Evolutionary conservation across 2,113 vertebrate genomes (phyloP), one percentile per base, ranked within the genome.

Genomic region (Helogale parvula): DNA sequence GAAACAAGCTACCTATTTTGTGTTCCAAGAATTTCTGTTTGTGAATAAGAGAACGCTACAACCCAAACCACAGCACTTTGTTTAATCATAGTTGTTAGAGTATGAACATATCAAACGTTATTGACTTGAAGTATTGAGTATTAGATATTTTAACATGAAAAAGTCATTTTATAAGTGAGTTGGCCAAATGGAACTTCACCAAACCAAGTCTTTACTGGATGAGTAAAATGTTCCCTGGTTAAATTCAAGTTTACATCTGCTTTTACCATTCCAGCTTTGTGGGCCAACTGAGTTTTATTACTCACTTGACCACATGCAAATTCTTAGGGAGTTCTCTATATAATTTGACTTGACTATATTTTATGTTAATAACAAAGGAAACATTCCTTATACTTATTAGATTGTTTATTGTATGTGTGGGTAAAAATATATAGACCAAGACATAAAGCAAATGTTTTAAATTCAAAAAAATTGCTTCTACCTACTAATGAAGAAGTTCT

Each of bases 141-240:
- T 98, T 96, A 98, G 97, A 92, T 98, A 79, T 97, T 98, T 98
- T 98, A 98, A 98, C 94, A 96, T 98, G 96, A 98, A 98, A 98
- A 98, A 98, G 97, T 97, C 93, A 98, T 98, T 98, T 98, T 50
- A 33, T 97, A 94, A 98, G 85, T 79, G 88, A 98, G 84, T 6
- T 92, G 98, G 98, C 98, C 98, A 99, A 97, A 97, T 99, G 98
- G 98, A 99, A 97, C 92, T 89, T 68, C 38, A 98, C 98, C 98
- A 99, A 99, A 98, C 98, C 98, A 98, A 98, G 98, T 95, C 97
- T 98, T 98, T 98, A 96, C 97, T 98, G 97, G 96, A 97, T 98
- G 98, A 99, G 97, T 98, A 98, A 98, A 98, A 97, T 98, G 98
- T 99, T 99, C 98, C 98, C 98, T 97, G 97, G 96, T 98, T 98